Evolutionary conservation across 2,113 vertebrate species (phyloP), one percentile per base, ranked within the genome.

Genomic region (Meriones unguiculatus): DNA sequence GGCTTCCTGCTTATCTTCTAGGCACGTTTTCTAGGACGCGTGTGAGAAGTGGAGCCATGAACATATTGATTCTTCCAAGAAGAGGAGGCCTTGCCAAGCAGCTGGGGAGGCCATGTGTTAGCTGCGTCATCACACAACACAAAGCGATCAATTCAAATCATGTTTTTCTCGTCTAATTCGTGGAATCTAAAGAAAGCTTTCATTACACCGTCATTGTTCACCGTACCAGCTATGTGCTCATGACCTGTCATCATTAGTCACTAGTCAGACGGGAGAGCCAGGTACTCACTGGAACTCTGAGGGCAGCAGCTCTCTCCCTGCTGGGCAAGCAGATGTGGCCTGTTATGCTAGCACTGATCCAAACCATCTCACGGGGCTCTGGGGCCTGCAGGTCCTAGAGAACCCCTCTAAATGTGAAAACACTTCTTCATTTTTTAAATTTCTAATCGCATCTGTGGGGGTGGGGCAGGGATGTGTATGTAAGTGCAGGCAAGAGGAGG

Each of bases 151-250:
- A 91, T 77, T 72, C 67, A 86, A 70, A 72, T 78, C 87, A 46
- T 91, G 50, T 93, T 86, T 13, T 41, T 50, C 67, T 65, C 5
- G 57, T 80, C 46, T 20, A 90, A 81, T 50, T 89, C 62, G 59
- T 35, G 28, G 62, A 93, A 69, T 87, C 87, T 24, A 85, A 89
- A 90, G 72, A 94, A 95, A 81, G 28, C 18, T 87, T 82, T 92
- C 8, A 85, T 57, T 85, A 59, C 64, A n/a, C 13, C 13, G 4
- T 18, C 32, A 41, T 57, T 30, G 38, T 12, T 57, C 35, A 24
- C 67, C 73, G 32, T 30, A 17, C 12, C 54, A 78, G 18, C 54
- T 18, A 54, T 12, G 15, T 30, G 30, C 67, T 57, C 50, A 30
- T 28, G 5, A 57, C 4, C 22, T 28, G 46, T 30, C 35, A n/a